Conservation (phyloP, 2,113 vertebrate species). For the Alces alces region DNA sequence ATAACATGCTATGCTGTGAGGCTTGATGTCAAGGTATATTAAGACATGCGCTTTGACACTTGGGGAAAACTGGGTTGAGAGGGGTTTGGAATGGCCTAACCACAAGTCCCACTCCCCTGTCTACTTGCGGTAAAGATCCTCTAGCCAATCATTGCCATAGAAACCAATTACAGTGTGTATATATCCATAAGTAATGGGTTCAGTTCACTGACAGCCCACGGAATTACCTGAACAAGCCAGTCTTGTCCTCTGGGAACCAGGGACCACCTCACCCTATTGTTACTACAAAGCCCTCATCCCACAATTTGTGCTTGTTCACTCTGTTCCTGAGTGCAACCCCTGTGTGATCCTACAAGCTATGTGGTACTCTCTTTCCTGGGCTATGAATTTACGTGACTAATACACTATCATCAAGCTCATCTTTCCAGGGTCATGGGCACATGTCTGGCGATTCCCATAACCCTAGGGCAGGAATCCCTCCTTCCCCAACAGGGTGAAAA, state of each 20-base stretch:
- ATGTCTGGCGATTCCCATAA: accelerated
- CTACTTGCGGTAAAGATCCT: not conserved
- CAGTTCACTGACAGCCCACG: not conserved
- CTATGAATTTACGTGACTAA: not conserved
- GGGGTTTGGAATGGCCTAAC: accelerated
- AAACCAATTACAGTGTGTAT: accelerated
- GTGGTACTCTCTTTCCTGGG: not conserved
- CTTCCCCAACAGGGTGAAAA: not conserved
- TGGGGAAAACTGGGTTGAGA: not conserved
- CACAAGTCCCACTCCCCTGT: accelerated
- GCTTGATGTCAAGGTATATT: not conserved
- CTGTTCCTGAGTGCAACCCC: not conserved
- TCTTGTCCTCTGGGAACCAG: not conserved
- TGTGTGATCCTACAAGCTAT: not conserved
- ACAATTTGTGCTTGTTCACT: accelerated
- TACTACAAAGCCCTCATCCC: too few relatives aligned
- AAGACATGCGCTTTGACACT: accelerated
- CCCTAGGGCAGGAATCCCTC: not conserved
- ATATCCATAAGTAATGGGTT: not conserved
- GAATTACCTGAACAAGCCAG: not conserved
- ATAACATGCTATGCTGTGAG: accelerated
- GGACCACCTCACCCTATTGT: not conserved
- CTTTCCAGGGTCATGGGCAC: not conserved
- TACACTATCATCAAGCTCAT: too few relatives aligned
- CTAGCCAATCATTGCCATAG: not conserved